Evolutionary conservation across 2,797 vertebrate genomes (phyloP), one percentile per base, ranked within the genome.

Genomic region (Periophthalmus magnuspinnatus): DNA sequence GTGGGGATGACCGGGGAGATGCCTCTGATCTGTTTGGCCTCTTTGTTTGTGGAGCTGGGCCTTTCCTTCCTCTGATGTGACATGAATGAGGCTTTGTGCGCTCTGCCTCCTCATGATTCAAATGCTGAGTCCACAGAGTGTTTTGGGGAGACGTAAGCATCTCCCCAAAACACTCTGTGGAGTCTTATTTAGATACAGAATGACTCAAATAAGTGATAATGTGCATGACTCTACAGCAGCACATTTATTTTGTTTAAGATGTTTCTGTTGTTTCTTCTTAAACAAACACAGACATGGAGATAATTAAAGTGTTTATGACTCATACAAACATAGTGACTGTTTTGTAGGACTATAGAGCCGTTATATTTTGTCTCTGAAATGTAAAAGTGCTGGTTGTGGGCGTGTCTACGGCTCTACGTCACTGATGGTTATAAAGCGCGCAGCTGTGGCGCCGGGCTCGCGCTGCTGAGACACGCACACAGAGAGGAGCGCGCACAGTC

Each of bases 71-170:
- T 90, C 85, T 88, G 88, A 88, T 91, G 87, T 85, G 41, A 70
- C 84, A 90, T 94, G 91, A 94, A 94, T 91, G 81, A 90, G 85
- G 87, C 90, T 86, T 88, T 94, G 90, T 93, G 80, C 77, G 54
- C 59, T 32, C 67, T 82, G 76, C 71, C 80, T 60, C 74, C 83
- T 83, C 84, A 84, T 82, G 82, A 88, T 88, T 87, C 82, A 77
- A 84, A 86, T 83, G 67, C 75, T 67, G 77, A 78, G 69, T 81
- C 71, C 52, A 73, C 70, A 86, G 81, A 64, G 64, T 55, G 58
- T 60, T 63, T 10, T 45, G 16, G 57, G 59, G 24, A 52, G 41
- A n/a, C n/a, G n/a, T n/a, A n/a, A n/a, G n/a, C n/a, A n/a, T n/a
- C n/a, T n/a, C n/a, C n/a, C n/a, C n/a, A n/a, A n/a, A n/a, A n/a